Evolutionary conservation across 2,888 invertebrate species (phyloP), one percentile per base, ranked within the genome.

Genomic region (Caenorhabditis zanzibari): DNA sequence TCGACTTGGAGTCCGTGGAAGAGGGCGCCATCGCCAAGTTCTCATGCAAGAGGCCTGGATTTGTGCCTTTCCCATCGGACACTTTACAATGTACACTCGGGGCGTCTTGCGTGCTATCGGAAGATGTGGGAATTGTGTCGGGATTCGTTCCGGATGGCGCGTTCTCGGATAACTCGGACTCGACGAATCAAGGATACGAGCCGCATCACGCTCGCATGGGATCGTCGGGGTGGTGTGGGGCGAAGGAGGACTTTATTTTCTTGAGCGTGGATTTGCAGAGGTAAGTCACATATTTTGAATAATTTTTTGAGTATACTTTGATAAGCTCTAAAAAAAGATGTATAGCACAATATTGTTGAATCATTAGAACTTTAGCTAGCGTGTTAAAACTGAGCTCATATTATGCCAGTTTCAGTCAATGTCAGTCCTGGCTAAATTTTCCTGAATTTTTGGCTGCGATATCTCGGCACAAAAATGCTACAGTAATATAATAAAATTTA

Each of bases 231-330:
- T 92, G 92, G 92, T 92, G 92, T 83, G 97, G 96, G 91, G 96
- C 96, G 93, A 92, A 92, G 76, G 97, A 97, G 93, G 96, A 97
- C 0, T 97, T 97, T 92, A 97, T 97, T 0, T 97, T 97, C 91
- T 96, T 97, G 9, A 97, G 96, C 91, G 97, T 98, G 0, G 97
- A 98, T 93, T 94, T 98, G 85, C 97, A 97, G 52, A 95, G 96
- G 83, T 93, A 19, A 12, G 64, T n/a, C n/a, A n/a, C n/a, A n/a
- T 16, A 9, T 2, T 49, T 59, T 19, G n/a, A n/a, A n/a, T n/a
- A n/a, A n/a, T n/a, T n/a, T n/a, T n/a, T n/a, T n/a, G n/a, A n/a
- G n/a, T n/a, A n/a, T n/a, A n/a, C n/a, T n/a, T n/a, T n/a, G n/a
- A n/a, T n/a, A n/a, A n/a, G n/a, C n/a, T n/a, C n/a, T n/a, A n/a